These are phyloP conservation scores for Brachyptera putata DNA, from an alignment of 2,888 invertebrate genomes.

Conservation along the genomic window DNA sequence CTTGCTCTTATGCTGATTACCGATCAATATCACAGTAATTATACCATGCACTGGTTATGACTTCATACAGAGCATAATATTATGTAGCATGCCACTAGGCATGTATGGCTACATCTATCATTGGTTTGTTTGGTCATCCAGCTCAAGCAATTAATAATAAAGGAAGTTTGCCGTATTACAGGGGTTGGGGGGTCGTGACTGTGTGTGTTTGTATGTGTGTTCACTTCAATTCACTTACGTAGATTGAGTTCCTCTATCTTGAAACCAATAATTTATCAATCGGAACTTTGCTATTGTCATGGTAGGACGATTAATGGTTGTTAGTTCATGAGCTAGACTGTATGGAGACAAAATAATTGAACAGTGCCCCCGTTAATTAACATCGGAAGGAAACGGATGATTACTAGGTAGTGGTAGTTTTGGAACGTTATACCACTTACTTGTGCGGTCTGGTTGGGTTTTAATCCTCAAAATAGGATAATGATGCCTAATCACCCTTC, in stretches of 20 bases:
- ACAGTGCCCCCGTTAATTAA: neutral
- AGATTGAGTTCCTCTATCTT: conserved; percentile 7
- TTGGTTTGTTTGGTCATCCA: neutral
- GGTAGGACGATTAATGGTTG: neutral
- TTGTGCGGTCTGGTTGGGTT: no score
- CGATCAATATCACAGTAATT: no score
- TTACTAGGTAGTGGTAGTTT: no score
- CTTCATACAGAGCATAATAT: no score
- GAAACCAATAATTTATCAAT: conserved; percentile 11
- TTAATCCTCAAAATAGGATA: neutral
- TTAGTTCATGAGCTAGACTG: neutral
- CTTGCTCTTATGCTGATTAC: no score
- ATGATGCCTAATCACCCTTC: neutral
- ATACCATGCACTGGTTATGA: no score
- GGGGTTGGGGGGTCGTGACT: no score
- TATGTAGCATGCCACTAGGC: no score
- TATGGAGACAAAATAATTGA: conserved; percentile 8
- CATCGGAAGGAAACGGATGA: neutral
- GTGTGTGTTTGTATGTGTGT: neutral
- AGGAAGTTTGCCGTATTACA: neutral
- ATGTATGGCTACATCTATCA: no score
- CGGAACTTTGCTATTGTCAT: conserved; percentile 7
- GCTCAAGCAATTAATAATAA: neutral
- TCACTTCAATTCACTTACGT: conserved; percentile 5
- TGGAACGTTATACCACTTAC: neutral